Evolutionary conservation across 2,888 invertebrate genomes (phyloP).

Genomic region (Netelia inedita): DNA sequence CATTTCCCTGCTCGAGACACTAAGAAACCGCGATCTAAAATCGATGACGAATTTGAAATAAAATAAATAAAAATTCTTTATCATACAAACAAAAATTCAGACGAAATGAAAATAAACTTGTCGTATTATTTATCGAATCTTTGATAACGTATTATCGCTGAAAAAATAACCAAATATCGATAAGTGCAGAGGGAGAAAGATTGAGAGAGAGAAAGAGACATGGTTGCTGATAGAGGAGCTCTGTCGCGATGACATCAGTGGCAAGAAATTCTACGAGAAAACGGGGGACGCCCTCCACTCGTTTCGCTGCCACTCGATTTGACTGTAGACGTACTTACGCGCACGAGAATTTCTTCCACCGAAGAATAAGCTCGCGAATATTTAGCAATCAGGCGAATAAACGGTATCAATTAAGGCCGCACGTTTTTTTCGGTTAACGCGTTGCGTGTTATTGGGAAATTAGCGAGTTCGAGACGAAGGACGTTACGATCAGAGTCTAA

Average conservation of each 20-base stretch:
- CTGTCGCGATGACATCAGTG: conserved; percentile 63
- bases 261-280: conserved; percentile 66
- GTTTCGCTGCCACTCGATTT: conserved; percentile 5
- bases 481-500: background rate
- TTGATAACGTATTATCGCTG: background rate
- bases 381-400: conserved; percentile 63
- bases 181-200: conserved; percentile 25
- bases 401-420: conserved; percentile 55
- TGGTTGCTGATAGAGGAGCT: conserved; percentile 47
- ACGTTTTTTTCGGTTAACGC: background rate
- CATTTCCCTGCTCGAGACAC: no score
- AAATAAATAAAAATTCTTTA: no score
- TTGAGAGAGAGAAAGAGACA: conserved; percentile 25
- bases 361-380: conserved; percentile 59
- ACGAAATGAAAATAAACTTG: no score
- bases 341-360: conserved; percentile 56
- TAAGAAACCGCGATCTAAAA: no score
- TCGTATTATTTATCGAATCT: no score
- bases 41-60: no score
- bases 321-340: conserved; percentile 18
- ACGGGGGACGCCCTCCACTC: conserved; percentile 34
- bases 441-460: background rate
- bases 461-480: background rate
- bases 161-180: background rate
- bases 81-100: no score